Percentiles rank a stretch among this genome's conserved stretches.
Evolutionary conservation across 2,113 vertebrate species (phyloP).

Genomic region (Rhynchopsitta pachyrhyncha): DNA sequence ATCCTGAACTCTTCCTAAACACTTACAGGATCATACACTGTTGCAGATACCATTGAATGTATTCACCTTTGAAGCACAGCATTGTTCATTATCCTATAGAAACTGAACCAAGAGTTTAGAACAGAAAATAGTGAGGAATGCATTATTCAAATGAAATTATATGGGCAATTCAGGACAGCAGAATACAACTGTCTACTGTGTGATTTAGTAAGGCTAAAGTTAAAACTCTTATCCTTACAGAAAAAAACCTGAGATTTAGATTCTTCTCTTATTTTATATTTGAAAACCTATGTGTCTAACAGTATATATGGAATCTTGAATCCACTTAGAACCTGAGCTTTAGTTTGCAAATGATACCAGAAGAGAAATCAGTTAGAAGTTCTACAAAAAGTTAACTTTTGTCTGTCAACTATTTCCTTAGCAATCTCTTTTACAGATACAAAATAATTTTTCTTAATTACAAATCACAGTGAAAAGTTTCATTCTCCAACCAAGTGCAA

Average conservation of each 20-base stretch:
- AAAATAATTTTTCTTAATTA: not conserved
- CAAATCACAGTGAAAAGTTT: conserved; percentile 5
- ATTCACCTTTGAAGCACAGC: not conserved
- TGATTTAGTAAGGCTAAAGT: not conserved
- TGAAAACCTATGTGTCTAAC: not conserved
- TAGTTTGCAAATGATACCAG: not conserved
- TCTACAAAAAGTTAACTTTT: not conserved
- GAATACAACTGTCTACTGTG: not conserved
- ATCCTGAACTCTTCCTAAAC: not conserved
- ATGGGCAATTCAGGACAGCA: not conserved
- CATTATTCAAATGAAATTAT: not conserved
- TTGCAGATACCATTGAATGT: not conserved
- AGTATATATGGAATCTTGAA: not conserved
- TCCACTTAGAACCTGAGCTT: not conserved
- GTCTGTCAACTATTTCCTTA: not conserved
- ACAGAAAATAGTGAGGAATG: not conserved
- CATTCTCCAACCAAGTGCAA: not conserved
- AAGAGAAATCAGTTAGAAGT: not conserved
- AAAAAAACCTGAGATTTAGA: not conserved
- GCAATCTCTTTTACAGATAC: not conserved
- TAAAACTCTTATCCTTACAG: not conserved
- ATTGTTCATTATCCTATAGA: not conserved
- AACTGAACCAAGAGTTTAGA: not conserved
- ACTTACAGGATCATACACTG: not conserved
- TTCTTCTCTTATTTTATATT: not conserved